Conservation (phyloP, 1,140 invertebrate genomes). For the Monomorium pharaonis region DNA sequence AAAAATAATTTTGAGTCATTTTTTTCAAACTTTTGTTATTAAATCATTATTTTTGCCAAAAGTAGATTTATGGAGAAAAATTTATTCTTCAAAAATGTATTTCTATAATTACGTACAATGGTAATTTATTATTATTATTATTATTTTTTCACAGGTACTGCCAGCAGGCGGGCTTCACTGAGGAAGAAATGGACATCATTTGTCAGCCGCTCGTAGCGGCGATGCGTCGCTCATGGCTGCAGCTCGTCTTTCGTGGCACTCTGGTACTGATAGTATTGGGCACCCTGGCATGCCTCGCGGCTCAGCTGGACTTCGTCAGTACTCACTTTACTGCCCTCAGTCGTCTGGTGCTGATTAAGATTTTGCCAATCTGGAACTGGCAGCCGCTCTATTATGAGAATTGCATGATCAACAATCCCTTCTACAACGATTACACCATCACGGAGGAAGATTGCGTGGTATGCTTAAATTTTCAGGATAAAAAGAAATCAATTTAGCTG, state of each 20-base stretch:
- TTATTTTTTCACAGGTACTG: slow-evolving; percentile 86
- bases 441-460: slow-evolving; percentile 87
- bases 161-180: slow-evolving; percentile 88
- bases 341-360: slow-evolving; percentile 88
- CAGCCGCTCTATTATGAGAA: slow-evolving; percentile 90
- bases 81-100: background rate
- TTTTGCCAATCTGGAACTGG: slow-evolving; percentile 93
- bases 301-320: slow-evolving; percentile 85
- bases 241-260: slow-evolving; percentile 85
- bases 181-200: slow-evolving; percentile 89
- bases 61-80: background rate
- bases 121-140: background rate
- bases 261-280: slow-evolving; percentile 83
- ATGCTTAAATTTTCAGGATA: slow-evolving; percentile 54
- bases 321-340: slow-evolving; percentile 87
- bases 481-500: background rate
- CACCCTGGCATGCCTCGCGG: slow-evolving; percentile 82
- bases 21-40: background rate
- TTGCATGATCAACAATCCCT: slow-evolving; percentile 90
- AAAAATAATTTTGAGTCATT: background rate
- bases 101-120: background rate
- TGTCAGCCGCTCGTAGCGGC: slow-evolving; percentile 88
- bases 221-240: slow-evolving; percentile 87
- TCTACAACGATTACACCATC: slow-evolving; percentile 85
- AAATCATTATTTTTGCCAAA: background rate